Evolutionary conservation across 1,140 invertebrate genomes (phyloP).

Genomic region (Drosophila pachea): DNA sequence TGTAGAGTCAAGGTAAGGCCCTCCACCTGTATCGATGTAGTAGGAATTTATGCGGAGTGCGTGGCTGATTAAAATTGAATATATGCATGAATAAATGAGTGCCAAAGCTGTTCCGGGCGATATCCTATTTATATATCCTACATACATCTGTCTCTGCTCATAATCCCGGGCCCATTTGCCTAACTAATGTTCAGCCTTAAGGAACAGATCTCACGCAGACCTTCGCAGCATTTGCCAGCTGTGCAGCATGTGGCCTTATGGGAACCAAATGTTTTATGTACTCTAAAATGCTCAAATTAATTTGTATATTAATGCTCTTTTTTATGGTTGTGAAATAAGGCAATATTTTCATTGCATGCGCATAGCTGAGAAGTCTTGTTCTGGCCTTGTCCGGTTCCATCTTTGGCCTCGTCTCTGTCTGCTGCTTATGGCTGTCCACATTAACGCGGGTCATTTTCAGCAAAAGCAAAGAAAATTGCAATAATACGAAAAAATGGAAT

Average conservation of each 20-base stretch:
- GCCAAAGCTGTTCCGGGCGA: too few species aligned
- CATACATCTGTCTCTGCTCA: not conserved
- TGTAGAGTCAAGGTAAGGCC: not conserved
- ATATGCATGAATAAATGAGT: not conserved
- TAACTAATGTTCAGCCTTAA: constrained; percentile 2
- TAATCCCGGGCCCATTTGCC: not conserved
- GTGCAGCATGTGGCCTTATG: constrained; percentile 25
- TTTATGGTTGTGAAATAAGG: constrained; percentile 41
- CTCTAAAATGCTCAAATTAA: constrained; percentile 66
- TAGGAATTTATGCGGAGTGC: not conserved
- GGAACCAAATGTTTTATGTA: constrained; percentile 32
- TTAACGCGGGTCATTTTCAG: constrained; percentile 71
- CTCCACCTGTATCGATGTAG: constrained; percentile 1
- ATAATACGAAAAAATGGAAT: constrained; percentile 47
- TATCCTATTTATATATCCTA: too few species aligned
- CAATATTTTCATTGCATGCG: constrained; percentile 49
- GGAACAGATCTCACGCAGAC: too few species aligned
- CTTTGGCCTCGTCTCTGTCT: constrained; percentile 21
- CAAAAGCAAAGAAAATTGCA: constrained; percentile 48
- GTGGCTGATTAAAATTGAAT: not conserved
- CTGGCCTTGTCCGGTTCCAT: constrained; percentile 4
- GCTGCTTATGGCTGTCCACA: constrained; percentile 50
- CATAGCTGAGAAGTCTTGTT: constrained; percentile 6
- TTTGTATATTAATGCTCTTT: constrained; percentile 54
- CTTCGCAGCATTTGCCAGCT: too few species aligned